Base-by-base conservation (phyloP, 2,113 vertebrate species). In the Phalacrocorax brasilianus region DNA sequence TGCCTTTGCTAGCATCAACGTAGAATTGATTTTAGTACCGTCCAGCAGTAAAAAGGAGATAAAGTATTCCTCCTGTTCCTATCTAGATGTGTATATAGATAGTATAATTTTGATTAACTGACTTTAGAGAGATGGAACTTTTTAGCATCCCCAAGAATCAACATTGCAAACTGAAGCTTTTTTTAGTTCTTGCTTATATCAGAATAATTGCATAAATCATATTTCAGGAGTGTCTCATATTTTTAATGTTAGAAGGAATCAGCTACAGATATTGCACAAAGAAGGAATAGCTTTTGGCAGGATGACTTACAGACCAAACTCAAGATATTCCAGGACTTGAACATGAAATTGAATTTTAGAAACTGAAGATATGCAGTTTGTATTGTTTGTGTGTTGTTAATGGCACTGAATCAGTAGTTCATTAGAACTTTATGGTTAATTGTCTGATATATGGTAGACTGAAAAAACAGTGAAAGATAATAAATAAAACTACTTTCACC, bases 401-500 rank as follows among this genome's bases (percentile, higher is more conserved):
- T 62, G 47, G 28, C 65, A 78, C 28, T 72, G 76, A 87, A 81
- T 81, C 59, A 56, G 35, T 30, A 92, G 49, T 89, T 84, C 42
- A 75, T 91, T 89, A 78, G 23, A 90, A 88, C 27, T 68, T 96
- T 72, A 22, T 85, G 40, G 75, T 92, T 44, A 81, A 83, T 85
- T 67, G 3, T 85, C 49, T 88, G 53, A 93, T 92, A 61, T 23
- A 68, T 18, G 4, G n/a, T 47, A 88, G 63, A 70, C 23, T 49
- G 30, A 79, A 86, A 79, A 70, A 92, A 42, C 20, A 87, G 19
- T 47, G 56, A 75, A 89, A 67, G 26, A 81, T 42, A 42, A 78
- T 89, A 85, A 91, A 94, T 82, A 91, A 93, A 95, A 80, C 32
- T 66, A n/a, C 14, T 93, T 93, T 72, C 71, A 65, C 83, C 73